A percentile compares a stretch with the other conserved stretches of the same genome.
phyloP scores from a whole-genome alignment of 2,888 invertebrate genomes.

The Eremobia ochroleuca region DNA sequence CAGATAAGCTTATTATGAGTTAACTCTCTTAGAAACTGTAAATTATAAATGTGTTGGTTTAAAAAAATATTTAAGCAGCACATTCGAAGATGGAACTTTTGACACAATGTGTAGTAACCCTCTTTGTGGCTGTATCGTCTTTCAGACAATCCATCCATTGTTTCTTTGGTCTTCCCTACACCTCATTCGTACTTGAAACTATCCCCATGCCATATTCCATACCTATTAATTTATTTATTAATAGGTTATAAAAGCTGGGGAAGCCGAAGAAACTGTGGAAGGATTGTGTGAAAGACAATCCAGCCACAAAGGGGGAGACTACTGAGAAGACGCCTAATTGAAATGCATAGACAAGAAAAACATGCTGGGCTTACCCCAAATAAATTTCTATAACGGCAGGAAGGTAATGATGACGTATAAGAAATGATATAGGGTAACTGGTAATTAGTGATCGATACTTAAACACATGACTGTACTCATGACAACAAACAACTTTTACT shows the following conservation, averaged over 20 bases:
- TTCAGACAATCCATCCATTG: no score
- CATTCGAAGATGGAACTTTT: background rate
- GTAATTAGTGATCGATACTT: no score
- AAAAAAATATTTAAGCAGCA: background rate
- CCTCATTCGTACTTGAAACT: no score
- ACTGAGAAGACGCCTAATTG: background rate
- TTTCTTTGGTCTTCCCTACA: no score
- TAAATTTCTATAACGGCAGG: background rate
- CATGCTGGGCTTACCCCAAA: no score
- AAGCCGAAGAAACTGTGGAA: background rate
- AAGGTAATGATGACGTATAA: background rate
- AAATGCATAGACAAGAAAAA: background rate
- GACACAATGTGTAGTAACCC: background rate
- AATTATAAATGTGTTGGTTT: background rate
- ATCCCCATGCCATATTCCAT: background rate
- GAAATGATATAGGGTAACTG: background rate
- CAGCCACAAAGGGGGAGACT: background rate
- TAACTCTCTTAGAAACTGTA: background rate
- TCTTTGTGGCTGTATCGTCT: no score
- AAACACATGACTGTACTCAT: no score
- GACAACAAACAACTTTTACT: no score
- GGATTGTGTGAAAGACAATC: background rate
- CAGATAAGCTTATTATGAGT: background rate
- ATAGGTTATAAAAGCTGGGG: background rate
- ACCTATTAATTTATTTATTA: no score